Conservation (phyloP, 2,113 vertebrate genomes). For the Oryzias javanicus region DNA sequence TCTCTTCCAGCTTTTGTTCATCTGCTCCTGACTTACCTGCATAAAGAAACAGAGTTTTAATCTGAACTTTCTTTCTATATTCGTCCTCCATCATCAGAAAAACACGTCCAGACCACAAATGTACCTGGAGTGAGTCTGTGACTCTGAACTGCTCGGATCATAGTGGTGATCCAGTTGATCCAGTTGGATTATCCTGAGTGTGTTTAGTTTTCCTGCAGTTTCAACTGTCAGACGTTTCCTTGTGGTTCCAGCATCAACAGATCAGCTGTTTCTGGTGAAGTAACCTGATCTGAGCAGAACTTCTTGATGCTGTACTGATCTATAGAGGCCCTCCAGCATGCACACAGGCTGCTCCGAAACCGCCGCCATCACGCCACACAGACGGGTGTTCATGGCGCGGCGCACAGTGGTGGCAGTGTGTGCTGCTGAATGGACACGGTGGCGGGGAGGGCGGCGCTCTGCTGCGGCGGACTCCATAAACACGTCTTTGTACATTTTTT, state of each 20-base stretch:
- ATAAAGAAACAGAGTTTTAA: no score
- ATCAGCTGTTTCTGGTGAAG: slow-evolving; percentile 14
- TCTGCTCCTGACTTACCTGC: no score
- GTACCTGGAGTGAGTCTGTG: no score
- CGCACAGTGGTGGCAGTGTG: slow-evolving; percentile 58
- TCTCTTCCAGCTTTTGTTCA: no score
- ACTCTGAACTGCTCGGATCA: no score
- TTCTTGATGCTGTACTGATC: slow-evolving; percentile 4
- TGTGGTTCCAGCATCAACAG: slow-evolving; percentile 18
- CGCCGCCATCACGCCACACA: slow-evolving; percentile 30
- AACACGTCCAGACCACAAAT: no score
- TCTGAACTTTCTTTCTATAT: no score
- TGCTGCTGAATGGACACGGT: slow-evolving; percentile 61
- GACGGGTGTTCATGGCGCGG: slow-evolving; percentile 50
- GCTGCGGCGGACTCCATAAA: slow-evolving; percentile 40
- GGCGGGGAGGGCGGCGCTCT: slow-evolving; percentile 23
- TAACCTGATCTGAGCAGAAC: slow-evolving; percentile 6
- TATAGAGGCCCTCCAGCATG: slow-evolving; percentile 13
- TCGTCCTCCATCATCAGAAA: no score
- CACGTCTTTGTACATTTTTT: slow-evolving; percentile 48
- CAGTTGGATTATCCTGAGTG: background rate
- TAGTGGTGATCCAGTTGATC: slow-evolving; percentile 1
- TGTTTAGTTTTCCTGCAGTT: slow-evolving; percentile 13
- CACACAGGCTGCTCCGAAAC: slow-evolving; percentile 24
- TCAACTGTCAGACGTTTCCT: background rate